Conservation (phyloP, 1,140 invertebrate species). For the Drosophila sp. region DNA sequence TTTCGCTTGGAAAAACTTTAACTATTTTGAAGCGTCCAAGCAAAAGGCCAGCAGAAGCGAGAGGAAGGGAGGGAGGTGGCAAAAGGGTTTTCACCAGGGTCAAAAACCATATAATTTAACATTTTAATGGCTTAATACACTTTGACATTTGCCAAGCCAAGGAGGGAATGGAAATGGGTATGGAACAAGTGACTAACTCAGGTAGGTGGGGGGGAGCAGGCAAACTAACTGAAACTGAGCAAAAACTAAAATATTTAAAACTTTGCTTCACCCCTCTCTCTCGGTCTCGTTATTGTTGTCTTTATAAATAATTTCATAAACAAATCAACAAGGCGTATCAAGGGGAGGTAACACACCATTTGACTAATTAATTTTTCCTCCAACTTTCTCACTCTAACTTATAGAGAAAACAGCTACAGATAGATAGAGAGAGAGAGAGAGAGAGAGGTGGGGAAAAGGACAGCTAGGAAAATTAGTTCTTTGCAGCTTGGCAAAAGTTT, state of each 20-base stretch:
- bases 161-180: background rate
- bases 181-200: conserved; percentile 27
- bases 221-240: conserved; percentile 23
- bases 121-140: conserved; percentile 66
- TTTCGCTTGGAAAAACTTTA: conserved; percentile 57
- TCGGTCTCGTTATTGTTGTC: conserved; percentile 12
- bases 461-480: background rate
- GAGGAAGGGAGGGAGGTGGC: background rate
- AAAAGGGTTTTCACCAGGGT: conserved; percentile 26
- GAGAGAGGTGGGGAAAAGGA: background rate
- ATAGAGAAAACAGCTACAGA: too few relatives aligned
- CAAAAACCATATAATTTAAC: conserved; percentile 60
- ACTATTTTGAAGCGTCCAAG: conserved; percentile 44
- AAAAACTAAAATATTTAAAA: conserved; percentile 13
- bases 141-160: conserved; percentile 43
- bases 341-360: conserved; percentile 38
- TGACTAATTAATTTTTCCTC: conserved; percentile 73
- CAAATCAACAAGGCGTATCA: conserved; percentile 36
- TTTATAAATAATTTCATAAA: conserved; percentile 51
- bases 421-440: too few relatives aligned
- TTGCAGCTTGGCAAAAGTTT: conserved; percentile 38
- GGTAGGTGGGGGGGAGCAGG: conserved; percentile 26
- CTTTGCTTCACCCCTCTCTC: background rate
- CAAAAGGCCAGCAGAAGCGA: background rate
- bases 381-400: conserved; percentile 49